phyloP scores from a whole-genome alignment of 2,797 vertebrate species.

The Pangasius djambal region DNA sequence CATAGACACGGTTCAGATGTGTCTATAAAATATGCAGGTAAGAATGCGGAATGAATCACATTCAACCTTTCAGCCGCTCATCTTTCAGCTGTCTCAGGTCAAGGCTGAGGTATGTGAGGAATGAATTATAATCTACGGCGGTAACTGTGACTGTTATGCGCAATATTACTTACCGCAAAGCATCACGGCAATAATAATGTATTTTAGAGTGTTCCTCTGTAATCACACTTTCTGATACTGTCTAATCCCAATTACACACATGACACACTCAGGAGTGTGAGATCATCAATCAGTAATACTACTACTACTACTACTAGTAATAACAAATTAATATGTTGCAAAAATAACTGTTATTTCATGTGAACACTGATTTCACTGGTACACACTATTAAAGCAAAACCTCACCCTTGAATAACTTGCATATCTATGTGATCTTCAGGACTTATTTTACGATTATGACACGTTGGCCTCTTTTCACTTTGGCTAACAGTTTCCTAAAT shows the following conservation, averaged over 20 bases:
- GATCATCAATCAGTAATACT: neutral
- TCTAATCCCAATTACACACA: neutral
- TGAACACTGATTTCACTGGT: neutral
- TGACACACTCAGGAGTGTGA: neutral
- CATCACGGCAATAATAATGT: neutral
- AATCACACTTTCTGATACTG: neutral
- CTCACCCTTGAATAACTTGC: neutral
- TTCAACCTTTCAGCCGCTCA: neutral
- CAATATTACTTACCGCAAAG: slow-evolving; percentile 17
- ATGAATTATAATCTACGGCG: neutral
- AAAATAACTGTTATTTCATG: neutral
- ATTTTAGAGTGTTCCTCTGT: slow-evolving; percentile 1
- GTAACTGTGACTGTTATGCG: neutral
- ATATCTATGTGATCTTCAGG: neutral
- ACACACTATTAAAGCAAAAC: neutral
- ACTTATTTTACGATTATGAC: neutral
- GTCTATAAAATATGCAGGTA: slow-evolving; percentile 23
- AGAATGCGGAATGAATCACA: neutral
- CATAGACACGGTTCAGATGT: neutral
- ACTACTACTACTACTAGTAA: neutral
- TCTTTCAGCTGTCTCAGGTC: neutral
- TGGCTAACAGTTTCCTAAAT: neutral
- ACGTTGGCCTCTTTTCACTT: too few species aligned
- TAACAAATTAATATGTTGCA: neutral
- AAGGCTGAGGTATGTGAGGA: slow-evolving; percentile 11